Conservation (phyloP, 2,797 vertebrate genomes). For the Synanceia verrucosa region DNA sequence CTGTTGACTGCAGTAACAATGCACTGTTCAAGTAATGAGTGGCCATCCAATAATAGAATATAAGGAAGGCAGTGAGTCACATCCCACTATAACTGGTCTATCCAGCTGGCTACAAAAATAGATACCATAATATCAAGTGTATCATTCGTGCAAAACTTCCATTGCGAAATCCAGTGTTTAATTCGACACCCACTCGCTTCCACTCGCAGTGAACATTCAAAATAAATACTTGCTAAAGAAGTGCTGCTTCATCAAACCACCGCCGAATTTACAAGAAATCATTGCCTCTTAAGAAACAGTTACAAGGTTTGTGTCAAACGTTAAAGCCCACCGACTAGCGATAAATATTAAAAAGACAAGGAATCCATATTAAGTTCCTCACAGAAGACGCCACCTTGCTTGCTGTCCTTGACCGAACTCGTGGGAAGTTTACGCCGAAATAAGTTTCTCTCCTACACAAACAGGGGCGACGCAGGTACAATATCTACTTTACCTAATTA, state of each 20-base stretch:
- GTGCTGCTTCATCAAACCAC: not conserved
- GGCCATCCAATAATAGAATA: slow-evolving; percentile 19
- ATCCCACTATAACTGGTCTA: not conserved
- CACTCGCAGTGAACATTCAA: not conserved
- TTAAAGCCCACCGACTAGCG: fast-evolving
- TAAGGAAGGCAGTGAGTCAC: not conserved
- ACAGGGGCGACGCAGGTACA: fast-evolving
- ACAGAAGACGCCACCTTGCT: slow-evolving; percentile 15
- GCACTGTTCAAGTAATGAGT: not conserved
- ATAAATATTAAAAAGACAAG: not conserved
- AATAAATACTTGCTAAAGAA: not conserved
- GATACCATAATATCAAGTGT: not conserved
- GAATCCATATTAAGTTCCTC: not conserved
- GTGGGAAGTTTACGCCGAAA: slow-evolving; percentile 35
- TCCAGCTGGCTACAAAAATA: not conserved
- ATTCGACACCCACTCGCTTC: too few relatives aligned
- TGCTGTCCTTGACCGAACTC: slow-evolving; percentile 62
- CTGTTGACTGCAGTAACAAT: not conserved
- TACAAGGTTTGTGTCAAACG: fast-evolving
- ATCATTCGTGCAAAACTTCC: not conserved
- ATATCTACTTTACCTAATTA: fast-evolving
- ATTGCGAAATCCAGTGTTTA: not conserved
- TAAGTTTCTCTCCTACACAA: slow-evolving; percentile 15
- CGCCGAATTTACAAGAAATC: slow-evolving; percentile 12
- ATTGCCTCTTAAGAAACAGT: fast-evolving